These are phyloP conservation scores for Scaptomyza montana DNA, from an alignment of 1,140 invertebrate species.

Conservation along the genomic window DNA sequence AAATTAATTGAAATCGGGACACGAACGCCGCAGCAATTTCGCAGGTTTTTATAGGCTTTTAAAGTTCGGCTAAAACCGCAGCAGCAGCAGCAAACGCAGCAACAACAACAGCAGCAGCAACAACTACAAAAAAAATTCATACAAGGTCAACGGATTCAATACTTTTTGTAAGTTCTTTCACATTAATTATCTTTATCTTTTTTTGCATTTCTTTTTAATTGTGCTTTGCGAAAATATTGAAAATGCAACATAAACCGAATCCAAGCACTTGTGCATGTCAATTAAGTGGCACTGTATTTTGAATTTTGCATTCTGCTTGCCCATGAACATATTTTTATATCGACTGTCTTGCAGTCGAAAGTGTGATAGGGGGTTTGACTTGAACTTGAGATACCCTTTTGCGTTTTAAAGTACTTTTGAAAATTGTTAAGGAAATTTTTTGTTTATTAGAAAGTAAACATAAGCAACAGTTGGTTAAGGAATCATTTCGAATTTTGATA, in stretches of 20 bases:
- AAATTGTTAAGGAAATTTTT: too few species aligned
- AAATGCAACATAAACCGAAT: conserved; percentile 11
- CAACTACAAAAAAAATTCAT: conserved; percentile 61
- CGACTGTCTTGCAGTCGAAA: neutral
- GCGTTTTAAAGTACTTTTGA: too few species aligned
- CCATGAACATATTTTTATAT: conserved; percentile 37
- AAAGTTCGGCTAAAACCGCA: conserved; percentile 16
- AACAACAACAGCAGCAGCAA: conserved; percentile 33
- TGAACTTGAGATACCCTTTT: too few species aligned
- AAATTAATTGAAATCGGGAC: conserved; percentile 43
- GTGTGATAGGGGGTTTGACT: too few species aligned
- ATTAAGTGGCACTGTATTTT: conserved; percentile 47
- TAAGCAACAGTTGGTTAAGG: conserved; percentile 18
- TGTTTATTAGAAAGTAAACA: too few species aligned
- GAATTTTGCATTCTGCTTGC: conserved; percentile 19
- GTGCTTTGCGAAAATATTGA: conserved; percentile 32
- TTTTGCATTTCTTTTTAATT: conserved; percentile 40
- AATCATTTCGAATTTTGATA: too few species aligned
- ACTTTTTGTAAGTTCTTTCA: conserved; percentile 73
- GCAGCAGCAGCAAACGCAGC: conserved; percentile 29
- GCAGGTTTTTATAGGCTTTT: conserved; percentile 26
- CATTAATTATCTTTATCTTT: conserved; percentile 6
- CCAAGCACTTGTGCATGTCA: conserved; percentile 75
- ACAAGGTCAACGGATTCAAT: conserved; percentile 81
- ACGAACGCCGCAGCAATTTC: conserved; percentile 11